Percentiles rank a stretch among this genome's conserved stretches.
These are phyloP conservation scores for Lagopus muta DNA, from an alignment of 2,113 vertebrate species.

Conservation along the genomic window DNA sequence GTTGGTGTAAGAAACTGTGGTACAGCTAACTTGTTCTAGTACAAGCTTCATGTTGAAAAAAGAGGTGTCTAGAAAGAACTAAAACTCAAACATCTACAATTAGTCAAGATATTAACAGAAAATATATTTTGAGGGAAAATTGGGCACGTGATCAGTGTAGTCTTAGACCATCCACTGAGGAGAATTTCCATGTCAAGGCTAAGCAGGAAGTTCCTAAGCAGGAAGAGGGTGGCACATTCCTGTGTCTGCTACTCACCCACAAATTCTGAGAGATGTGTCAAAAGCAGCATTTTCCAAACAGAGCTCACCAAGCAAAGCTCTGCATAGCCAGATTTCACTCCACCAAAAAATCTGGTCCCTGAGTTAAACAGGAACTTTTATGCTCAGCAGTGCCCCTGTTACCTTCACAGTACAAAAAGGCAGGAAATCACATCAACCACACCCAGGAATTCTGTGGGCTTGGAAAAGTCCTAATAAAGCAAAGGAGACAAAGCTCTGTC, in stretches of 20 bases:
- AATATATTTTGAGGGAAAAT: not conserved
- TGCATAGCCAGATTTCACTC: not conserved
- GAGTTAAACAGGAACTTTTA: not conserved
- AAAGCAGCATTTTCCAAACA: not conserved
- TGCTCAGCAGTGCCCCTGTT: not conserved
- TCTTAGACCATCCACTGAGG: not conserved
- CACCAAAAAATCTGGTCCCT: fast-evolving
- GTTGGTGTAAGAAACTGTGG: not conserved
- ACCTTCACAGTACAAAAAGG: not conserved
- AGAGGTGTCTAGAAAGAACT: not conserved
- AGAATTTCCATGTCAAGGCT: not conserved
- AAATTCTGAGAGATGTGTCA: not conserved
- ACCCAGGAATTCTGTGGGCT: not conserved
- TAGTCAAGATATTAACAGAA: not conserved
- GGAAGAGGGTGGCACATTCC: not conserved
- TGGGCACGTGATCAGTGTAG: not conserved
- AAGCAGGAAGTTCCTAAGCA: too few relatives aligned
- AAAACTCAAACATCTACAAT: not conserved
- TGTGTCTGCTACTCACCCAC: not conserved
- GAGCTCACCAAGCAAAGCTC: fast-evolving
- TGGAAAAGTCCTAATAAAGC: slow-evolving; percentile 35
- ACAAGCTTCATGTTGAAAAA: not conserved
- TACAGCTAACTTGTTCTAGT: not conserved
- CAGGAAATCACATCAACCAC: slow-evolving; percentile 61
- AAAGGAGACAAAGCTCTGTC: not conserved